These are phyloP conservation scores for Tyrannus savana DNA, from an alignment of 2,113 vertebrate genomes.

Conservation along the genomic window DNA sequence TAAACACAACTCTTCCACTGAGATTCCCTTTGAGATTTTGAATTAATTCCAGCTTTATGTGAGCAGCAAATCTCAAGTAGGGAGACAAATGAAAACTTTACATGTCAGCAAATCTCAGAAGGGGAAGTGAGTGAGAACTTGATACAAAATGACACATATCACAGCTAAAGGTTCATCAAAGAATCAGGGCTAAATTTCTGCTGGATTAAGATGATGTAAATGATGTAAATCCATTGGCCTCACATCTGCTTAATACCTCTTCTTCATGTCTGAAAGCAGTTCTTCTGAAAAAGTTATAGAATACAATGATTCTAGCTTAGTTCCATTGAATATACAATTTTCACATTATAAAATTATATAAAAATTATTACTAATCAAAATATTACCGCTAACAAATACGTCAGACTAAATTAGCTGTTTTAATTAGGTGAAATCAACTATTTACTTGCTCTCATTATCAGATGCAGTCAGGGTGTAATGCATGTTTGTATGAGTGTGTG, in stretches of 20 bases:
- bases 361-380: constrained; percentile 52
- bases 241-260: constrained; percentile 46
- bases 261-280: constrained; percentile 47
- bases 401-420: constrained; percentile 67
- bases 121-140: not conserved
- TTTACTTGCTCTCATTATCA: constrained; percentile 49
- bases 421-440: constrained; percentile 63
- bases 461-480: constrained; percentile 13
- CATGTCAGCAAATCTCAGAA: not conserved
- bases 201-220: constrained; percentile 10
- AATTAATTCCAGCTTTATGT: not conserved
- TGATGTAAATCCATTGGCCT: constrained; percentile 39
- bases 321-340: constrained; percentile 39
- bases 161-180: constrained; percentile 28
- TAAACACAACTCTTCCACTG: not conserved
- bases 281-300: constrained; percentile 56
- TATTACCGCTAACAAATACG: constrained; percentile 36
- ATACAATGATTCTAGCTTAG: constrained; percentile 30
- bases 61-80: constrained; percentile 30
- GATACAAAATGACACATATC: constrained; percentile 1
- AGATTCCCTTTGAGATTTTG: constrained; percentile 44
- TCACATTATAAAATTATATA: constrained; percentile 13
- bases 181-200: constrained; percentile 26
- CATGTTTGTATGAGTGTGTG: not conserved
- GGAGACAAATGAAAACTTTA: not conserved